These are phyloP conservation scores for Oxyruncus cristatus DNA, from an alignment of 2,113 vertebrate species.

Conservation along the genomic window DNA sequence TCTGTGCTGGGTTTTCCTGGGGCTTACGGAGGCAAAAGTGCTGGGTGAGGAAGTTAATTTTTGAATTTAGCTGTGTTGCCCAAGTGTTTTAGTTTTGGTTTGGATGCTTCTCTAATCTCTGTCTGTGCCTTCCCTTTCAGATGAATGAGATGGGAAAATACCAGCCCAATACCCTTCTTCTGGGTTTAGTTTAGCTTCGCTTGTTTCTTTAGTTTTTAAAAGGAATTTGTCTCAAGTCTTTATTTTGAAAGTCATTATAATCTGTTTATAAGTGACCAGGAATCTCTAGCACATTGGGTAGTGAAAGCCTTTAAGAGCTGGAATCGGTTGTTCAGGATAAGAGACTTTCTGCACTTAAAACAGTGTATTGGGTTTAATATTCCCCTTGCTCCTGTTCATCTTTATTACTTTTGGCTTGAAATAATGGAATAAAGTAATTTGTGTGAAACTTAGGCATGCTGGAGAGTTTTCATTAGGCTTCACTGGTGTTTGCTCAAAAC, in stretches of 20 bases:
- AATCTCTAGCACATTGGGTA: background rate
- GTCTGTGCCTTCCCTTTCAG: background rate
- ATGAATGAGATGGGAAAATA: background rate
- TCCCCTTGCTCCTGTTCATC: background rate
- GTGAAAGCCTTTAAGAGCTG: background rate
- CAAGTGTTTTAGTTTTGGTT: background rate
- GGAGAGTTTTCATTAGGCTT: background rate
- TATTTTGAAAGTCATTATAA: background rate
- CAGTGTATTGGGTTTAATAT: background rate
- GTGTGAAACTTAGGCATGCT: background rate
- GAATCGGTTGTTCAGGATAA: background rate
- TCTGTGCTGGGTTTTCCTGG: background rate
- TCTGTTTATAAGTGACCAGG: background rate
- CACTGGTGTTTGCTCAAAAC: background rate
- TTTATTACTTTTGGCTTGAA: conserved; percentile 25
- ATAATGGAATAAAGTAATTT: conserved; percentile 21
- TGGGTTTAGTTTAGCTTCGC: background rate
- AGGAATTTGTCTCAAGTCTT: background rate
- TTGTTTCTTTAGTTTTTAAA: background rate
- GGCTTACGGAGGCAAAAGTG: background rate
- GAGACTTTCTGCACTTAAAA: background rate
- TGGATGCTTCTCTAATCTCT: background rate
- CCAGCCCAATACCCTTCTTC: background rate
- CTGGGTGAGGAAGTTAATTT: background rate
- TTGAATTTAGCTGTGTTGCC: background rate